Conservation (phyloP, 2,888 invertebrate genomes). For the Lasioglossum zephyrum region DNA sequence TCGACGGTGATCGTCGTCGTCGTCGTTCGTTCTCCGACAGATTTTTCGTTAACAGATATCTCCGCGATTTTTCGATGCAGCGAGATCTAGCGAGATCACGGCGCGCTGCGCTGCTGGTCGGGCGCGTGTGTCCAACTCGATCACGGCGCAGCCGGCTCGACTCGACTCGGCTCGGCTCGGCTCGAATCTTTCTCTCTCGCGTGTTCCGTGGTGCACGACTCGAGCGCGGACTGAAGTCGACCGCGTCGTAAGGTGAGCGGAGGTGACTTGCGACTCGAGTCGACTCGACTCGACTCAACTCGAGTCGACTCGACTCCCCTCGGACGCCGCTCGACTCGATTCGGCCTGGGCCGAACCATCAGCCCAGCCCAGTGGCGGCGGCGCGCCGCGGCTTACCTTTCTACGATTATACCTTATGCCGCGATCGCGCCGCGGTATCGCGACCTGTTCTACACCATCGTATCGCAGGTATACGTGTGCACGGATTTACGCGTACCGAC, state of each 20-base stretch:
- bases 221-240: conserved; percentile 76
- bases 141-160: conserved; percentile 63
- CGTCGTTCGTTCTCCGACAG: background rate
- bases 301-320: conserved; percentile 68
- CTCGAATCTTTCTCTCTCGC: conserved; percentile 63
- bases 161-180: conserved; percentile 27
- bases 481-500: conserved; percentile 7
- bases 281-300: conserved; percentile 54
- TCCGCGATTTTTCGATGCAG: background rate
- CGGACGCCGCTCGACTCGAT: conserved; percentile 52
- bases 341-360: conserved; percentile 52
- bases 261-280: conserved; percentile 81
- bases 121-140: conserved; percentile 61
- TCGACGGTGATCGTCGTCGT: background rate
- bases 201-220: conserved; percentile 78
- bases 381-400: conserved; percentile 50
- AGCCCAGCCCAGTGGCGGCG: conserved; percentile 65
- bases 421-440: conserved; percentile 46
- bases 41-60: background rate
- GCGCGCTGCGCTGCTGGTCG: background rate
- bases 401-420: conserved; percentile 15
- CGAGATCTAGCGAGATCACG: background rate
- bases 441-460: conserved; percentile 47
- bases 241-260: conserved; percentile 80
- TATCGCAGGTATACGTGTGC: conserved; percentile 28